Percentiles rank a stretch among this genome's conserved stretches.
These are phyloP conservation scores for Venturia canescens DNA, from an alignment of 1,140 invertebrate species.

Conservation along the genomic window DNA sequence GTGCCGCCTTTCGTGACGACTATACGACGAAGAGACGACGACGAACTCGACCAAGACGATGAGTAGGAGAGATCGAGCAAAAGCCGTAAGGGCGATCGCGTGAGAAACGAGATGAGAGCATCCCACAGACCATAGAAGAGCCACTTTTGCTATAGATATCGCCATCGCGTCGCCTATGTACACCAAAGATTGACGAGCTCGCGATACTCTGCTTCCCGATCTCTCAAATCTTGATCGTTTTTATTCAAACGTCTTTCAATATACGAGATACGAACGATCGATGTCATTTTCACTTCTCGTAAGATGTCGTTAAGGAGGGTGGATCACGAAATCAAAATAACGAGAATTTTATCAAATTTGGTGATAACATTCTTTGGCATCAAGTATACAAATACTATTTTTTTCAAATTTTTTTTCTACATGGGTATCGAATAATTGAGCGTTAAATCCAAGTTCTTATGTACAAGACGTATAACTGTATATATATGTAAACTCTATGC, in stretches of 20 bases:
- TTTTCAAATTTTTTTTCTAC: no score
- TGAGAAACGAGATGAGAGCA: slow-evolving; percentile 39
- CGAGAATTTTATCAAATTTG: no score
- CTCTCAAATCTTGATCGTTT: not conserved
- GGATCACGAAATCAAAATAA: no score
- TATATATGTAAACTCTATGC: no score
- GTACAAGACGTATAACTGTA: no score
- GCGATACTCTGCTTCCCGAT: not conserved
- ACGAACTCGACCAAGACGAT: slow-evolving; percentile 15
- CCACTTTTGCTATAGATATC: not conserved
- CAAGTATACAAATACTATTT: no score
- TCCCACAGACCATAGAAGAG: not conserved
- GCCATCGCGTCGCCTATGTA: no score
- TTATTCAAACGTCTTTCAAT: not conserved
- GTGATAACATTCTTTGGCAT: no score
- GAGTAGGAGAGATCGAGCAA: slow-evolving; percentile 14
- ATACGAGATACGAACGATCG: not conserved
- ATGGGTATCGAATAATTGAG: no score
- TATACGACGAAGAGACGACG: slow-evolving; percentile 8
- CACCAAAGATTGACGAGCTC: slow-evolving; percentile 29
- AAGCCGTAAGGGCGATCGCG: slow-evolving; percentile 27
- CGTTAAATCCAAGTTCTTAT: no score
- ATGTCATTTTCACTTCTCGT: not conserved
- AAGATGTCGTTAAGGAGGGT: not conserved
- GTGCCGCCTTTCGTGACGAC: slow-evolving; percentile 45